Evolutionary conservation across 2,113 vertebrate species (phyloP).

Genomic region (Mastomys natalensis): DNA sequence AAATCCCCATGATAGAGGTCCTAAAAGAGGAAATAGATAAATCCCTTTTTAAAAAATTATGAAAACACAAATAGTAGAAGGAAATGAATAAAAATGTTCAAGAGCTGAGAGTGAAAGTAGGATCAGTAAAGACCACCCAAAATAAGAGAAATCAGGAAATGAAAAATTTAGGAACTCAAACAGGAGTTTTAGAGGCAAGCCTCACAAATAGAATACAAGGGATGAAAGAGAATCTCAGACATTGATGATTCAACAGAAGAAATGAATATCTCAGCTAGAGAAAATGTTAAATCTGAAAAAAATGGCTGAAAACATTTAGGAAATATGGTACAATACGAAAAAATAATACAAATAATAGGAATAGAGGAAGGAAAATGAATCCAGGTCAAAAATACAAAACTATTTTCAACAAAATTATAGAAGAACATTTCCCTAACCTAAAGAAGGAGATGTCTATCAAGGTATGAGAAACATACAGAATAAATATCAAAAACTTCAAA

Average conservation of each 20-base stretch:
- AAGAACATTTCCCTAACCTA: neutral
- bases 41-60: neutral
- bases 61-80: neutral
- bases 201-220: neutral
- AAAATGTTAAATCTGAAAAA: neutral
- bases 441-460: neutral
- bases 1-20: neutral
- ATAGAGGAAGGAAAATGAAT: neutral
- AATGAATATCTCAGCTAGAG: neutral
- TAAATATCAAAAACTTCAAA: neutral
- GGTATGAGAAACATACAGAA: neutral
- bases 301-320: neutral
- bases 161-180: neutral
- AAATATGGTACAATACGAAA: neutral
- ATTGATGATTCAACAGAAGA: neutral
- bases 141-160: neutral
- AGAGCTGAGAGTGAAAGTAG: neutral
- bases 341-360: neutral
- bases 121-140: neutral
- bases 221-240: neutral
- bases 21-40: neutral
- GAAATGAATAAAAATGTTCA: neutral
- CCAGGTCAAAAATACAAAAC: neutral
- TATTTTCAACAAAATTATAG: neutral
- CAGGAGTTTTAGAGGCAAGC: neutral